Evolutionary conservation across 2,113 vertebrate species (phyloP), one percentile per base, ranked within the genome.

Genomic region (Pampusana beccarii): DNA sequence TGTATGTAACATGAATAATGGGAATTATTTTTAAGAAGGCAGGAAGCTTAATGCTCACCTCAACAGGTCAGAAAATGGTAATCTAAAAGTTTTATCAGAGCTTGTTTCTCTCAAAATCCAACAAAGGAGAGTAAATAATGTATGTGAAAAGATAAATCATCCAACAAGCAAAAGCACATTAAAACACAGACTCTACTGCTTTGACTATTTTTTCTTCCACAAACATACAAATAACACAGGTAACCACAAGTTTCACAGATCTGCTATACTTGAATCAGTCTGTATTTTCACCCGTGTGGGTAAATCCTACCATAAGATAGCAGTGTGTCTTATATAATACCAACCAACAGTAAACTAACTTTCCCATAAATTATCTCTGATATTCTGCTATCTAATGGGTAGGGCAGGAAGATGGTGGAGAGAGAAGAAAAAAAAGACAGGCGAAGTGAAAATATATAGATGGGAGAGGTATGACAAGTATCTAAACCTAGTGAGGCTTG

Each of bases 211-310:
- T 89, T 86, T 33, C 28, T 92, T 69, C 50, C 53, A 74, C 8
- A 50, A 61, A 2, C 18, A 34, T 3, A 53, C 2, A 24, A 67
- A 28, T 74, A 56, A 29, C 18, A 62, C 0, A 0, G 4, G 31
- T 56, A 71, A 81, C 7, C 23, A 81, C 18, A 64, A 21, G 74
- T 44, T 38, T 86, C 26, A 23, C 33, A 11, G 8, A 31, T 48
- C 34, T 62, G 28, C 64, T 54, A 5, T 20, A 50, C 9, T 23
- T 25, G 42, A 33, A 56, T 48, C 20, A 23, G 9, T 44, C 48
- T 38, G 5, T 57, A 5, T 44, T 64, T 86, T 74, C 64, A 23
- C 28, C 40, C 14, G 5, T 10, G 9, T 10, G 13, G 8, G 18
- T 74, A 85, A 81, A 67, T 42, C 19, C 44, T n/a, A 70, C 13